These are phyloP conservation scores for Nysson spinosus DNA, from an alignment of 2,888 invertebrate species.

Conservation along the genomic window DNA sequence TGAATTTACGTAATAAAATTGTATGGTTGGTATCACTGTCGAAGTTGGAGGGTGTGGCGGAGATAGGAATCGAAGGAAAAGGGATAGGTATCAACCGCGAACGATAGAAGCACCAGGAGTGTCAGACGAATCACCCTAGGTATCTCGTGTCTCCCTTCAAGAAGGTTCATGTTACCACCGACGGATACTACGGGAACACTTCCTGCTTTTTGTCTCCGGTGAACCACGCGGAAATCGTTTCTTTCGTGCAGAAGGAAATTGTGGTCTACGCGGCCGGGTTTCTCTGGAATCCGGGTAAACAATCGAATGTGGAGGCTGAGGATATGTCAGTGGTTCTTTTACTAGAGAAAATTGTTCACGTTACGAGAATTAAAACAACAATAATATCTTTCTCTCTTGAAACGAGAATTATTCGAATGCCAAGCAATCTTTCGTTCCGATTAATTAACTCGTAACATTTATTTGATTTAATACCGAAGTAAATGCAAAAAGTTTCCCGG, in stretches of 20 bases:
- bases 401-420: too few relatives aligned
- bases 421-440: too few relatives aligned
- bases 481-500: too few relatives aligned
- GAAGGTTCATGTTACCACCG: conserved; percentile 58
- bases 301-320: neutral
- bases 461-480: too few relatives aligned
- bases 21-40: conserved; percentile 26
- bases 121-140: conserved; percentile 30
- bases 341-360: too few relatives aligned
- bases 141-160: conserved; percentile 23
- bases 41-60: conserved; percentile 17
- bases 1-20: conserved; percentile 65
- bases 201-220: conserved; percentile 69
- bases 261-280: neutral
- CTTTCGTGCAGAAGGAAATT: neutral
- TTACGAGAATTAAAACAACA: too few relatives aligned
- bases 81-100: conserved; percentile 31
- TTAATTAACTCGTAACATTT: too few relatives aligned
- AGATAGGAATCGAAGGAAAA: neutral
- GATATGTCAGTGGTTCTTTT: too few relatives aligned
- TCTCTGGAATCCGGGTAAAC: neutral
- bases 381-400: too few relatives aligned
- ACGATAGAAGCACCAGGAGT: conserved; percentile 48
- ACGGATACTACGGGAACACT: conserved; percentile 58
- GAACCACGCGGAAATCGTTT: conserved; percentile 54